Base-by-base conservation (phyloP, 2,797 vertebrate genomes). In the Parauchenoglanis punctatus region DNA sequence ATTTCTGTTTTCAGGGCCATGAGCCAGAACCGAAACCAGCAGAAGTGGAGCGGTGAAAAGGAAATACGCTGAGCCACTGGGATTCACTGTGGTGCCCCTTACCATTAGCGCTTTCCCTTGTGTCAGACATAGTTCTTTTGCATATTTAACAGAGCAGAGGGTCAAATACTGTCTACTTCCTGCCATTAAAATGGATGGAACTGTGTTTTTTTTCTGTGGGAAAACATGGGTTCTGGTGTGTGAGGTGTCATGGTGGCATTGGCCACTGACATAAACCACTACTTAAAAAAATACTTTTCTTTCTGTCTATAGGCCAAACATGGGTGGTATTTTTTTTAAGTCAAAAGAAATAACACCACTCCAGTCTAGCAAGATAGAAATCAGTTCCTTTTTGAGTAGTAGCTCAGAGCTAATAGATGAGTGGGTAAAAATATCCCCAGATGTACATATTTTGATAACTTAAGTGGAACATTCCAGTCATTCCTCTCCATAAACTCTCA, bases 371-470 rank as follows among this genome's bases (percentile, higher is more conserved):
- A 76, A 63, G 81, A 77, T 59, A 46, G 52, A 82, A 89, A 76
- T 89, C 88, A 77, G 86, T 73, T 83, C 84, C 89, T 88, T 88
- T 88, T 89, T 89, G 49, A 90, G 86, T 83, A 83, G 83, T 44
- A 70, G 65, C 35, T 67, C 73, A 18, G 76, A 40, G 83, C 85
- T 81, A 86, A 90, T 67, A 89, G n/a, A 28, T 68, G 85, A 86
- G 84, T 40, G 85, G 88, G 81, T 87, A 91, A 89, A 91, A 90
- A 91, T 93, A 93, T 82, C 88, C 89, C 91, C 44, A 91, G 91
- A 93, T 94, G 59, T 89, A 91, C 92, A 92, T 94, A 92, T 93
- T 95, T 93, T 93, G 92, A 94, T 94, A 94, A 93, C 91, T 93
- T 91, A 92, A 87, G 90, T 90, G 90, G 93, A 95, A 93, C 94